A percentile compares a stretch with the other conserved stretches of the same genome.
These are phyloP conservation scores for Glaucidium brasilianum DNA, from an alignment of 2,113 vertebrate species.

Conservation along the genomic window DNA sequence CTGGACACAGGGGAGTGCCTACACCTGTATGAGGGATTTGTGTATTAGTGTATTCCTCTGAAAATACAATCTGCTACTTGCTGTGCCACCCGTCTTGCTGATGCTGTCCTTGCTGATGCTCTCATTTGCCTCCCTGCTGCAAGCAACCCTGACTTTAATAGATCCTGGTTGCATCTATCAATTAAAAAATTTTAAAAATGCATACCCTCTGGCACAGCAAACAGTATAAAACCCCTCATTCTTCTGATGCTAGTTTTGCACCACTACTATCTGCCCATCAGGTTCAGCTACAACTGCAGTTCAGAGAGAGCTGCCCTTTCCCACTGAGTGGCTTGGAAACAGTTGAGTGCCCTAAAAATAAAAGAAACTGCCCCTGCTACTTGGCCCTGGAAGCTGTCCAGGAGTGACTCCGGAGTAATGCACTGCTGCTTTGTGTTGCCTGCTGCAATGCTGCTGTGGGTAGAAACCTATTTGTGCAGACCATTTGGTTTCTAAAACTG, in stretches of 20 bases:
- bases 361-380: background rate
- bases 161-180: background rate
- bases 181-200: background rate
- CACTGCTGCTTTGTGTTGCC: background rate
- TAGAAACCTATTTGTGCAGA: background rate
- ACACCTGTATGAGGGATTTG: background rate
- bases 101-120: background rate
- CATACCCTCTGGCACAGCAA: background rate
- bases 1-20: background rate
- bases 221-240: background rate
- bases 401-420: background rate
- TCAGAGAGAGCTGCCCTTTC: background rate
- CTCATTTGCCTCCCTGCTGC: background rate
- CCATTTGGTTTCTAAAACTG: background rate
- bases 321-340: rapidly evolving
- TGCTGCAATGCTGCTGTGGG: background rate
- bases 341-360: background rate
- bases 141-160: background rate
- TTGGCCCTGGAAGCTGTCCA: background rate
- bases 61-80: background rate
- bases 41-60: background rate
- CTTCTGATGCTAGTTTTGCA: background rate
- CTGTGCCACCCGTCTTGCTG: background rate
- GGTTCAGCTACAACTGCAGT: background rate
- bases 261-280: rapidly evolving